phyloP scores from a whole-genome alignment of 2,797 vertebrate species.

The Danio albolineatus region DNA sequence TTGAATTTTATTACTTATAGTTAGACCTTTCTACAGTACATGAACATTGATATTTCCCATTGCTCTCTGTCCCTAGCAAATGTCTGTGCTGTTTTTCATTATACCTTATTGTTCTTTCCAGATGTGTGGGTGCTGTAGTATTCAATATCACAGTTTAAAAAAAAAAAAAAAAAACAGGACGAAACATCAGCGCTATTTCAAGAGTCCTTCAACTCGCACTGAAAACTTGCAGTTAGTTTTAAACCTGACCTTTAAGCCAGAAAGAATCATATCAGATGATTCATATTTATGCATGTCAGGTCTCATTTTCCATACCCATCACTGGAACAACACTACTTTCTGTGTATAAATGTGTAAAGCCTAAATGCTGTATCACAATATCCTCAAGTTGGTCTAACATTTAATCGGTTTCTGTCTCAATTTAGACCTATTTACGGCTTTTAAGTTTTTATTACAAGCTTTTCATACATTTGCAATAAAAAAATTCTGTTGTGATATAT shows the following conservation, averaged over 20 bases:
- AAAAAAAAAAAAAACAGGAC: too few species aligned
- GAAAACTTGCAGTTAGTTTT: neutral
- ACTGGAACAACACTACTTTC: neutral
- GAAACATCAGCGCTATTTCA: neutral
- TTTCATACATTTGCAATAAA: too few species aligned
- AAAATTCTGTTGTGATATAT: too few species aligned
- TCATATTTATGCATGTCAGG: neutral
- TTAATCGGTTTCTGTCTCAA: too few species aligned
- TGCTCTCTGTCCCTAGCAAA: neutral
- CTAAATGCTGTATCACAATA: too few species aligned
- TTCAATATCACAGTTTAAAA: neutral
- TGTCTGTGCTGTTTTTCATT: neutral
- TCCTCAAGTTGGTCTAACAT: too few species aligned
- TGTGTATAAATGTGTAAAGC: neutral
- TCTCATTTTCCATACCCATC: neutral
- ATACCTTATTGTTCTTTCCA: neutral
- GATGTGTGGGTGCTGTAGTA: neutral
- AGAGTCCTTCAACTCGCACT: neutral
- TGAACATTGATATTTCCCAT: neutral
- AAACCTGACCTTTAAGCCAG: constrained; percentile 1
- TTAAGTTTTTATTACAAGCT: too few species aligned
- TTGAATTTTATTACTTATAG: neutral
- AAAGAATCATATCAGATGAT: neutral
- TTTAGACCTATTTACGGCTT: too few species aligned
- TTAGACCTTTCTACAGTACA: neutral